Conservation (phyloP, 1,140 invertebrate genomes). For the Diorhabda carinulata region DNA sequence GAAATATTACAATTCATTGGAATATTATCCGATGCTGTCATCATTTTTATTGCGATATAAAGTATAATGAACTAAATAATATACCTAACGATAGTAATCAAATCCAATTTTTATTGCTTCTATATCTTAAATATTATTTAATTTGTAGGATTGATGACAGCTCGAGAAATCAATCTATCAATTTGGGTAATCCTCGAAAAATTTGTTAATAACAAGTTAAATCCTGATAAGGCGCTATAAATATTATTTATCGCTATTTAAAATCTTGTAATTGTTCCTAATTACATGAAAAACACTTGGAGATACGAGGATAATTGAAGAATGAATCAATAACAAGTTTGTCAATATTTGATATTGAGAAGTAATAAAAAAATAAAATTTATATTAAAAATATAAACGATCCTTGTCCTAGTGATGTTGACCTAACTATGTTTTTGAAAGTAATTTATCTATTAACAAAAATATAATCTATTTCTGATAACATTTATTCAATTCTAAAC, state of each 20-base stretch:
- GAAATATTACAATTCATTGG: too few species aligned
- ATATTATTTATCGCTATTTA: neutral
- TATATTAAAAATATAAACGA: neutral
- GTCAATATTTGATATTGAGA: neutral
- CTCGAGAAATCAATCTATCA: neutral
- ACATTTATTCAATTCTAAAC: too few species aligned
- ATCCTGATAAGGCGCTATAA: neutral
- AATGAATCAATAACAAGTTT: neutral
- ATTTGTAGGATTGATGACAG: neutral
- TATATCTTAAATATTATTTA: neutral
- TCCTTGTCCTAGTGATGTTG: too few species aligned
- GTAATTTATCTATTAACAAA: too few species aligned
- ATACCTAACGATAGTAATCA: neutral
- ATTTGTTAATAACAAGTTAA: neutral
- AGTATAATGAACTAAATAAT: neutral
- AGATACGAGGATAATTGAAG: neutral
- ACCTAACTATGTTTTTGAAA: too few species aligned
- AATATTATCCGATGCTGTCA: neutral
- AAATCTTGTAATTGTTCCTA: slow-evolving; percentile 3
- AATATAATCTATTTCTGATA: too few species aligned
- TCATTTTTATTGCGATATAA: neutral
- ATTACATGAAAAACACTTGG: neutral
- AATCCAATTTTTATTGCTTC: neutral
- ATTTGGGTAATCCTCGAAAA: neutral
- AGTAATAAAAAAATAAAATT: neutral